These are phyloP conservation scores for Anastatus disparis DNA, from an alignment of 1,140 invertebrate species.

Conservation along the genomic window DNA sequence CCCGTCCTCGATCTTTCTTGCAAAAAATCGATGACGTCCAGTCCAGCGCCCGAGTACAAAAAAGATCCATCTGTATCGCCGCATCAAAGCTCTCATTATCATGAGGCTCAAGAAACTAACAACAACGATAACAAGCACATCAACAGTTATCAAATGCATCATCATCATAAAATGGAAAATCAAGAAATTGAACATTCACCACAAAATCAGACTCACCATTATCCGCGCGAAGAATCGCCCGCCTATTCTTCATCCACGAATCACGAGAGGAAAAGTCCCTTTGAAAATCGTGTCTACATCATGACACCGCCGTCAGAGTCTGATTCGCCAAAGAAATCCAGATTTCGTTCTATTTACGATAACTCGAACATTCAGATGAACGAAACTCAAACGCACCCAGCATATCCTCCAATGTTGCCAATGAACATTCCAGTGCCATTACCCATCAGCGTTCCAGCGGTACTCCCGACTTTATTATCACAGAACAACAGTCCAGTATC, in stretches of 20 bases:
- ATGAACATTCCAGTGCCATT: conserved; percentile 11
- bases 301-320: conserved; percentile 55
- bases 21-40: conserved; percentile 38
- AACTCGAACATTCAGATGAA: not conserved
- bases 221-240: not conserved
- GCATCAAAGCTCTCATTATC: not conserved
- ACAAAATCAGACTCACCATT: conserved; percentile 22
- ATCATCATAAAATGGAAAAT: not conserved
- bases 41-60: not conserved
- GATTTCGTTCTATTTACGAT: conserved; percentile 42
- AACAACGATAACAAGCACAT: conserved; percentile 33
- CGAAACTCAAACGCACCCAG: not conserved
- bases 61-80: not conserved
- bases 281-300: conserved; percentile 45
- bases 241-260: not conserved
- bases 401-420: not conserved
- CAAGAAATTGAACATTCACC: not conserved
- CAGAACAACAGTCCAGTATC: not conserved
- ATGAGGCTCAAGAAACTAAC: conserved; percentile 19
- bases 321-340: conserved; percentile 47
- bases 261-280: conserved; percentile 44
- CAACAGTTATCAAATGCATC: conserved; percentile 9
- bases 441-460: conserved; percentile 29
- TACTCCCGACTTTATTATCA: conserved; percentile 7
- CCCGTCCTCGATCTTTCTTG: conserved; percentile 49